These are phyloP conservation scores for Acrocephalus scirpaceus DNA, from an alignment of 2,797 vertebrate species.

Conservation along the genomic window DNA sequence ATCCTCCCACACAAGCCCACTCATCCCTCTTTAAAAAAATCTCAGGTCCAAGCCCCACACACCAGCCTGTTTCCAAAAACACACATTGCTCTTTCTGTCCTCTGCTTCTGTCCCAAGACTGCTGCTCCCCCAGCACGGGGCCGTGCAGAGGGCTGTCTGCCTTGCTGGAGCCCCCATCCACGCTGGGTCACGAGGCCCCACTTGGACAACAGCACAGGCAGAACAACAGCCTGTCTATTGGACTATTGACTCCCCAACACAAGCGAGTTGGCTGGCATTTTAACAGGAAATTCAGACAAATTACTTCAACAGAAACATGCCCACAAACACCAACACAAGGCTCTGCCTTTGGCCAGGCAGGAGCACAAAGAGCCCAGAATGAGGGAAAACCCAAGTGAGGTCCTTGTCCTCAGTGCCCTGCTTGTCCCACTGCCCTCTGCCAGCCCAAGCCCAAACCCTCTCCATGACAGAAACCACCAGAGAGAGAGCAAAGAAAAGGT, in stretches of 20 bases:
- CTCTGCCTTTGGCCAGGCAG: not conserved
- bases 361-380: not conserved
- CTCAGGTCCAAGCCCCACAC: not conserved
- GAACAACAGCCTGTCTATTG: not conserved
- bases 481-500: not conserved
- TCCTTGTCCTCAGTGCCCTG: not conserved
- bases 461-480: not conserved
- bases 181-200: not conserved
- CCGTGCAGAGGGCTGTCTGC: not conserved
- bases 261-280: not conserved
- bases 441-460: not conserved
- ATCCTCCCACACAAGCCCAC: not conserved
- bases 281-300: constrained; percentile 34
- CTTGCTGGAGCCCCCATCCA: not conserved
- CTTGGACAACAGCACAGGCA: not conserved
- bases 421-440: not conserved
- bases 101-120: not conserved
- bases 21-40: not conserved
- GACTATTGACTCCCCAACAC: not conserved
- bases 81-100: accelerated
- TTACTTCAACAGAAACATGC: not conserved
- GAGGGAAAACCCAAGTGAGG: not conserved
- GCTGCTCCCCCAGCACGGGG: not conserved
- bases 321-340: not conserved
- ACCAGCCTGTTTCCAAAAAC: not conserved